phyloP scores from a whole-genome alignment of 2,797 vertebrate species.

The Ispidina lecontei region DNA sequence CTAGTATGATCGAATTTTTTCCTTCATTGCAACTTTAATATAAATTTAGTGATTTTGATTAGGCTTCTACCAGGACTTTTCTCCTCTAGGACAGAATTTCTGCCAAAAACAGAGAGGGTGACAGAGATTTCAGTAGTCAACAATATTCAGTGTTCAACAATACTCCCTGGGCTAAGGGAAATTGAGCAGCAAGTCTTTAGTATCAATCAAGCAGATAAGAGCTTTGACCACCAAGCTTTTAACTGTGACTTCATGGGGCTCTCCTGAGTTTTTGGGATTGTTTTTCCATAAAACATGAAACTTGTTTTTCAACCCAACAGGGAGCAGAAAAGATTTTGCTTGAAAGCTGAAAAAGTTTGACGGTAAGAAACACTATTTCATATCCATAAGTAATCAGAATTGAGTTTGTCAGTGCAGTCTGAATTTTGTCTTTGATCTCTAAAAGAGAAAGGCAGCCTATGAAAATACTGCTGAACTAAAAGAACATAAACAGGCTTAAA shows the following conservation, averaged over 20 bases:
- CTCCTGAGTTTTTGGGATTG: neutral
- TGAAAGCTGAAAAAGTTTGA: conserved; percentile 22
- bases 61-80: neutral
- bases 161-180: neutral
- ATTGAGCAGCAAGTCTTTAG: neutral
- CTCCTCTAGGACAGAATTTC: neutral
- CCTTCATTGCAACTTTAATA: neutral
- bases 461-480: conserved; percentile 22
- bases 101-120: neutral
- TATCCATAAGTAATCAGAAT: conserved; percentile 30
- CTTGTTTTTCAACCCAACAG: neutral
- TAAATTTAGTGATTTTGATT: neutral
- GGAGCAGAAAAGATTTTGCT: conserved; percentile 23
- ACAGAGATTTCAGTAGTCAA: neutral
- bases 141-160: neutral
- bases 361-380: conserved; percentile 10
- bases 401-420: conserved; percentile 29
- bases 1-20: neutral
- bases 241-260: neutral
- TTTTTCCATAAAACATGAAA: neutral
- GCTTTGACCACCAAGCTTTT: neutral
- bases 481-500: conserved; percentile 11
- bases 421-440: conserved; percentile 44
- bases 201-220: neutral
- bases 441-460: conserved; percentile 12